Base-by-base conservation (phyloP, 2,888 invertebrate genomes). In the Rotaria macrura region DNA sequence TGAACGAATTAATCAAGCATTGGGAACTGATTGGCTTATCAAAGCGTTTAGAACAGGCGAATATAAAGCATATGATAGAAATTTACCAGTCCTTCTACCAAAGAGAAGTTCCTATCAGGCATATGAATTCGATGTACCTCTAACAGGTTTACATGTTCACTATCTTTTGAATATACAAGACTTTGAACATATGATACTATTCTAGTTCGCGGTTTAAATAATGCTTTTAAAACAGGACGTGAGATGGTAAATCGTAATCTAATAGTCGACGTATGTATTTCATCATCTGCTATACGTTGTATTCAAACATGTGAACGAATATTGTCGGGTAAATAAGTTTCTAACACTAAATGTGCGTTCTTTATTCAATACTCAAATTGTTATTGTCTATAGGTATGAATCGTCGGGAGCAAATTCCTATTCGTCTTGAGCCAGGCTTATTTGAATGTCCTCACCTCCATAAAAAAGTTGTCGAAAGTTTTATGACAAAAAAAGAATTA, bases 401-500 rank as follows among this genome's bases (percentile, higher is more conserved):
- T 52, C 89, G 93, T 5, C 91, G 87, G 14, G 83, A 85, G 5
- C 79, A 85, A n/a, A 84, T 87, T 10, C 72, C 87, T 83, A 88
- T 90, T 83, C 87, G 88, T 88, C 92, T 97, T 34, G 97, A 97
- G 89, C 96, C 96, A 0, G 95, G 95, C 0, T 91, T 97, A 79
- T 97, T 97, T 91, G 97, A 97, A 91, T 93, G 94, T 54, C 97
- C 96, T 96, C 95, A 96, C 90, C 20, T 55, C 12, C 40, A 84
- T n/a, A 12, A 84, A 17, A 84, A 84, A 34, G 12, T 65, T 5
- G 38, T 74, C 5, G 54, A 83, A 29, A 84, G 74, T 17, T 86
- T 85, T 65, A 84, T 86, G 52, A 83, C 79, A 25, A 84, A 54
- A 34, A 14, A 40, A 25, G 79, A 86, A 29, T 23, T 86, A 38